Base-by-base conservation (phyloP, 2,888 invertebrate genomes). In the Drosophila nr. medialis region DNA sequence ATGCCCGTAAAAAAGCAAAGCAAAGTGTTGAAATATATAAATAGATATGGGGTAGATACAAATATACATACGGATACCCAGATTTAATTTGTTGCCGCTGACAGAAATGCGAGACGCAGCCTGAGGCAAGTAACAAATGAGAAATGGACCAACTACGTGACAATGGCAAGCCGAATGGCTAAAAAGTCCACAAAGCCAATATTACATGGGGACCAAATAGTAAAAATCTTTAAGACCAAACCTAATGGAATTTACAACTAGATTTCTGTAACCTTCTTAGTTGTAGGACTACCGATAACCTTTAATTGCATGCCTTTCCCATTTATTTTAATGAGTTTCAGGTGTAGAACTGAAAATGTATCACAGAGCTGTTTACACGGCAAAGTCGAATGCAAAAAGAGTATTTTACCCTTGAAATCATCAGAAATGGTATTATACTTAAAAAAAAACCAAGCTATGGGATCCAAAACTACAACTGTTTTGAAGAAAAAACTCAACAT, bases 81-180 rank as follows among this genome's bases (percentile, higher is more conserved):
- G 67, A 82, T 81, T 76, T 76, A 71, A 81, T 81, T 81, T 81
- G 80, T 81, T 66, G 75, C 56, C 58, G 80, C 64, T 82, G 80
- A 82, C 80, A 82, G 75, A 68, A 21, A 42, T 60, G 64, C 75
- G 62, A 60, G 54, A 60, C 53, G 54, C 65, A 48, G 54, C 77
- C 78, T 34, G 49, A 27, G 64, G 80, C 38, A 38, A 69, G 59
- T 50, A 48, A 51, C 55, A 64, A 64, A 78, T 77, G 80, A 81
- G 74, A 77, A 80, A 81, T 80, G 74, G 74, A 68, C 64, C 56
- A 42, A 54, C 54, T 68, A 80, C 81, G 80, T 80, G 80, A 77
- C 81, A 76, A 76, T 78, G 54, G 72, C 77, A 72, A 55, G 13
- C 32, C 15, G 54, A 60, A 60, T 32, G 62, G 54, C 38, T 64